Conservation (phyloP, 2,113 vertebrate genomes). For the Trematocara nigrifrons region DNA sequence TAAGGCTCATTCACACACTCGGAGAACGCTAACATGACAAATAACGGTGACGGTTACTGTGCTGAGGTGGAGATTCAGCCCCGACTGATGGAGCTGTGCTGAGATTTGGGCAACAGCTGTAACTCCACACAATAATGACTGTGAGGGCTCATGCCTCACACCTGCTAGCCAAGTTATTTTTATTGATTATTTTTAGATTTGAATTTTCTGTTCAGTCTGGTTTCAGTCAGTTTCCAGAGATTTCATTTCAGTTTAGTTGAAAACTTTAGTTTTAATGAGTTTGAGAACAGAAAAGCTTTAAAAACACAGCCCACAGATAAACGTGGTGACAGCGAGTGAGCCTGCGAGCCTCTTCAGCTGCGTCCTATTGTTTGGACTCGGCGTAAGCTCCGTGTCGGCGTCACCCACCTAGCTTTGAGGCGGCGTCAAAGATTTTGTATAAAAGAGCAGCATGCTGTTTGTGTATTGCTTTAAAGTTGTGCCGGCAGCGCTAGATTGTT, state of each 20-base stretch:
- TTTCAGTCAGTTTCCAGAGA: background rate
- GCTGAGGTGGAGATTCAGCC: background rate
- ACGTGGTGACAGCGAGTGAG: background rate
- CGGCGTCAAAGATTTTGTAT: background rate
- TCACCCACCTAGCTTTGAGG: background rate
- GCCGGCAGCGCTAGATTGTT: fast-evolving
- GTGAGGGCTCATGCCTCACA: background rate
- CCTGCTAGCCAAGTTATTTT: background rate
- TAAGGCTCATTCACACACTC: conserved; percentile 56
- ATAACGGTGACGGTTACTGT: fast-evolving
- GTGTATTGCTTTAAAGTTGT: background rate
- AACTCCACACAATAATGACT: background rate
- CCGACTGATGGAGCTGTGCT: background rate
- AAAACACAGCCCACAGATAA: background rate
- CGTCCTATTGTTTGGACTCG: background rate
- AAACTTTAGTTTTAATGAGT: background rate
- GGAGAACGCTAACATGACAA: fast-evolving
- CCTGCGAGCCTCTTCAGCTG: background rate
- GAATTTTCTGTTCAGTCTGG: background rate
- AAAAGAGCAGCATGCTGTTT: background rate
- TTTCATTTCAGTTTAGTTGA: background rate
- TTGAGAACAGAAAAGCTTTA: background rate
- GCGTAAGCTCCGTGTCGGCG: background rate
- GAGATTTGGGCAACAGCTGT: background rate
- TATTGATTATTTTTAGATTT: background rate